A percentile compares a stretch with the other conserved stretches of the same genome.
Evolutionary conservation across 2,888 invertebrate species (phyloP).

Genomic region (Amblyteles armatorius): DNA sequence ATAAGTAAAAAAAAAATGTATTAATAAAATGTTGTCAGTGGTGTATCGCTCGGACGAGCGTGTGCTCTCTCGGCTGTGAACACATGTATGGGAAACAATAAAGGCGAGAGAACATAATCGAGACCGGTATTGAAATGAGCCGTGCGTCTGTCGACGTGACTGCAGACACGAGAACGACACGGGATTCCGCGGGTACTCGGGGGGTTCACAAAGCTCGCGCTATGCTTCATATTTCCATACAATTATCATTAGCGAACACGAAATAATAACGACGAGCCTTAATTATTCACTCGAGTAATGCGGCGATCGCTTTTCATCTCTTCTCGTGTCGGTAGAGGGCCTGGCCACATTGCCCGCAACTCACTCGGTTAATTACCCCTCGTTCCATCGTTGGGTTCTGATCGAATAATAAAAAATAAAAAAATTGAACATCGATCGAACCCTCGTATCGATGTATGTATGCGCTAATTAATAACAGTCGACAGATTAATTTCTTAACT

Average conservation of each 20-base stretch:
- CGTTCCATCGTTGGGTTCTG: conserved; percentile 15
- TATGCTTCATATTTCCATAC: conserved; percentile 74
- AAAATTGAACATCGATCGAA: conserved; percentile 11
- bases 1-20: neutral
- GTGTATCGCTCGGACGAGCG: conserved; percentile 12
- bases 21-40: conserved; percentile 26
- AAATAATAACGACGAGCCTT: conserved; percentile 71
- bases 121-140: conserved; percentile 74
- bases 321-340: conserved; percentile 49
- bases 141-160: neutral
- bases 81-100: conserved; percentile 57
- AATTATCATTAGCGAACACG: conserved; percentile 74
- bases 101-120: conserved; percentile 63
- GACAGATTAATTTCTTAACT: neutral
- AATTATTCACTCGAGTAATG: conserved; percentile 68
- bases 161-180: conserved; percentile 10
- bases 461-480: neutral
- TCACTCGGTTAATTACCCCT: conserved; percentile 62
- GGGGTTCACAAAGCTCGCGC: conserved; percentile 18
- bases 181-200: conserved; percentile 47
- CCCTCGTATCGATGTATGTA: neutral
- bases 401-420: conserved; percentile 6
- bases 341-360: conserved; percentile 60
- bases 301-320: conserved; percentile 64
- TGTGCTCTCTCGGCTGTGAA: conserved; percentile 38